Conservation (phyloP, 2,888 invertebrate genomes). For the Yponomeuta cagnagella region DNA sequence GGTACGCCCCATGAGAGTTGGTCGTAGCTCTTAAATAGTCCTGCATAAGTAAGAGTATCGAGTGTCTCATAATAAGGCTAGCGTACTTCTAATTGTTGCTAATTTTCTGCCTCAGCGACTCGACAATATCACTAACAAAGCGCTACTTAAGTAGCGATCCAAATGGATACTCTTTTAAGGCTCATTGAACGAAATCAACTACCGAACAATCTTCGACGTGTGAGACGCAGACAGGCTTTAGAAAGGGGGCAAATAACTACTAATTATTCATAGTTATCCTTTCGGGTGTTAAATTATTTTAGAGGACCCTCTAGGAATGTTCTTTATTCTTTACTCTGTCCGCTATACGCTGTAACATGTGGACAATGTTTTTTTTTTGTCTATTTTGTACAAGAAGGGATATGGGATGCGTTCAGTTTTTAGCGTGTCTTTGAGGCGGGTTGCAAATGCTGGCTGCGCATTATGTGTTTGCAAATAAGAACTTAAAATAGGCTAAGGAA, state of each 20-base stretch:
- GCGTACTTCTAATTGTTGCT: neutral
- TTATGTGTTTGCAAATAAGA: conserved; percentile 27
- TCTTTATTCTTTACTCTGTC: conserved; percentile 22
- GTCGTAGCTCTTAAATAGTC: too few species aligned
- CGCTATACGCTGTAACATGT: conserved; percentile 28
- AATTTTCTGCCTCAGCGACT: conserved; percentile 32
- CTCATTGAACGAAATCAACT: conserved; percentile 19
- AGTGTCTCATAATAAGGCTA: too few species aligned
- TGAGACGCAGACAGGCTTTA: conserved; percentile 15
- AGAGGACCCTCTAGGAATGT: conserved; percentile 18
- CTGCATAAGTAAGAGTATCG: too few species aligned
- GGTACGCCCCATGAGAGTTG: too few species aligned
- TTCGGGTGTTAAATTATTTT: conserved; percentile 29
- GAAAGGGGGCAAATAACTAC: conserved; percentile 19
- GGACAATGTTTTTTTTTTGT: conserved; percentile 25
- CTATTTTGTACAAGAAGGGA: conserved; percentile 7
- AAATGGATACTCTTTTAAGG: conserved; percentile 21
- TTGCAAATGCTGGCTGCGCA: conserved; percentile 40
- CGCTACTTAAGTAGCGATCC: conserved; percentile 15
- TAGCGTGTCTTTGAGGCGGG: conserved; percentile 27
- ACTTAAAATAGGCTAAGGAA: conserved; percentile 12
- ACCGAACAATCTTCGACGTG: conserved; percentile 28
- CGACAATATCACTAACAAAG: conserved; percentile 19
- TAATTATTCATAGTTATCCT: conserved; percentile 39
- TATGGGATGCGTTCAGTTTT: conserved; percentile 20